Evolutionary conservation across 2,113 vertebrate genomes (phyloP).

Genomic region (Misgurnus mizolepis): DNA sequence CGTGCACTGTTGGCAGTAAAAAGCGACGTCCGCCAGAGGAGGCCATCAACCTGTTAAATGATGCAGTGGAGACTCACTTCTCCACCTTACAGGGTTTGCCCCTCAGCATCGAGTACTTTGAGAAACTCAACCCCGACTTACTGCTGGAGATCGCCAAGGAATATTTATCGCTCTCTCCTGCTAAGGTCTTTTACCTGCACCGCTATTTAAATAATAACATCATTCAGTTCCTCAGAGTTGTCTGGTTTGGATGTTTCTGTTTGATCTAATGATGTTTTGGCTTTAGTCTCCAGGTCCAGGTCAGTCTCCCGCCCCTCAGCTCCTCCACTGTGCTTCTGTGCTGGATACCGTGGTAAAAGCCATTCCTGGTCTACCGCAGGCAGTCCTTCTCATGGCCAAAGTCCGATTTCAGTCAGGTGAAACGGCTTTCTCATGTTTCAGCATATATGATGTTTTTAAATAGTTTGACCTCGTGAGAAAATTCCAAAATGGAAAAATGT

Average conservation of each 20-base stretch:
- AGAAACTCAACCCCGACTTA: conserved; percentile 95
- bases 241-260: not conserved
- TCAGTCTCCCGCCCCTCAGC: conserved; percentile 80
- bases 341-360: conserved; percentile 89
- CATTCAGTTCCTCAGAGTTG: not conserved
- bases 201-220: not conserved
- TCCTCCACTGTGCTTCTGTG: conserved; percentile 84
- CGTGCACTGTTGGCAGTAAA: conserved; percentile 84
- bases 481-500: no score
- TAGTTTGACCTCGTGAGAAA: not conserved
- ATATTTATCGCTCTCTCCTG: conserved; percentile 87
- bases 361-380: conserved; percentile 88
- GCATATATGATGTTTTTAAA: not conserved
- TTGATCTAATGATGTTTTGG: not conserved
- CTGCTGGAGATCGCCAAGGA: conserved; percentile 88
- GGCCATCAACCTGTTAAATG: conserved; percentile 84
- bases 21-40: conserved; percentile 81
- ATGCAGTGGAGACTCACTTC: conserved; percentile 91
- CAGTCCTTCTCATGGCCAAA: conserved; percentile 86
- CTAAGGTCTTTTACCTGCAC: conserved; percentile 75
- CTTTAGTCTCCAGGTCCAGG: conserved; percentile 81
- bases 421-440: conserved; percentile 5
- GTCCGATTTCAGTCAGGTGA: conserved; percentile 91
- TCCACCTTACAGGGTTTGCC: conserved; percentile 85
- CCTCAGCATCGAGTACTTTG: conserved; percentile 91